A percentile compares a stretch with the other conserved stretches of the same genome.
phyloP scores from a whole-genome alignment of 2,113 vertebrate species.

The Erinaceus europaeus region DNA sequence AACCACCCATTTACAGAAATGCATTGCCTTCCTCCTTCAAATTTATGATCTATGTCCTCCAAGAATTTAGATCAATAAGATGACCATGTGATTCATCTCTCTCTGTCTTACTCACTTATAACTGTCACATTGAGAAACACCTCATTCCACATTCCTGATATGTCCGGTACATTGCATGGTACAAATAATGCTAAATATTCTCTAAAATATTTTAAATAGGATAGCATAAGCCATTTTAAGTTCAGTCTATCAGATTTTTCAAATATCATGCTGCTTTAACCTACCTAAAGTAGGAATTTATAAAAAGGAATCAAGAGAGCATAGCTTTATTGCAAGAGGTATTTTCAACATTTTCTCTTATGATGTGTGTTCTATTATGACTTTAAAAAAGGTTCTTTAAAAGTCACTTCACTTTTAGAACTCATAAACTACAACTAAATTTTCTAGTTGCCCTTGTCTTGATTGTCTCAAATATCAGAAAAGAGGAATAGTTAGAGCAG shows the following conservation, averaged over 20 bases:
- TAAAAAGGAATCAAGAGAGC: background rate
- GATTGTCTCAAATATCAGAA: background rate
- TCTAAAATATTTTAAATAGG: constrained; percentile 33
- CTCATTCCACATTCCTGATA: constrained; percentile 6
- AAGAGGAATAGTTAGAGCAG: background rate
- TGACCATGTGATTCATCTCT: constrained; percentile 56
- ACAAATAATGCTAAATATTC: background rate
- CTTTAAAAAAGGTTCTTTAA: background rate
- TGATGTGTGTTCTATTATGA: background rate
- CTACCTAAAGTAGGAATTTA: background rate
- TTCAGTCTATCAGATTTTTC: background rate
- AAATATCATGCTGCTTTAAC: constrained; percentile 25
- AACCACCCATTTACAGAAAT: constrained; percentile 24
- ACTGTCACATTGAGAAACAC: constrained; percentile 51
- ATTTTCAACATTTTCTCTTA: background rate
- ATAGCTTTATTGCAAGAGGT: background rate
- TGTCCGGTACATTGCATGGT: background rate
- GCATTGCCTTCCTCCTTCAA: constrained; percentile 47
- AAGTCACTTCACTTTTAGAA: background rate
- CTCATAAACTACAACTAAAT: background rate
- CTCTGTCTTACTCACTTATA: constrained; percentile 54
- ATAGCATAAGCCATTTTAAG: background rate
- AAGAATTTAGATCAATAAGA: constrained; percentile 65
- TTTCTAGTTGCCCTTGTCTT: background rate
- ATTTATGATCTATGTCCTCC: constrained; percentile 47